Percentiles rank a stretch among this genome's conserved stretches.
Evolutionary conservation across 2,888 invertebrate species (phyloP).

Genomic region (Antheraea yamamai): DNA sequence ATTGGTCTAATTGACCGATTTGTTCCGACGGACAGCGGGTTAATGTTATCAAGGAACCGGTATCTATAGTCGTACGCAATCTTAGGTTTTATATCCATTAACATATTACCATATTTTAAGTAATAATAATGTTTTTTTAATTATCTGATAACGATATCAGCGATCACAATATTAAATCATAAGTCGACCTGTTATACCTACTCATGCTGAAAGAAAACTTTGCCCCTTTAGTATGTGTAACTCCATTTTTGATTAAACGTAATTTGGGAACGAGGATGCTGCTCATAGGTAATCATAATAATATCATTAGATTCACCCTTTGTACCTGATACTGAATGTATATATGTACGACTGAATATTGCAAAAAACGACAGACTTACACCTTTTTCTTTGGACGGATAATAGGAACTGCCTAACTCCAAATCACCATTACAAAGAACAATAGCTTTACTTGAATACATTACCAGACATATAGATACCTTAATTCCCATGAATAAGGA

Average conservation of each 20-base stretch:
- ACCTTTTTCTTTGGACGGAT: no score
- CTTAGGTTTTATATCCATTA: neutral
- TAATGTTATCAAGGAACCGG: neutral
- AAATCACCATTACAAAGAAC: neutral
- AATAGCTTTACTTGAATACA: neutral
- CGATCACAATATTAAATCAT: neutral
- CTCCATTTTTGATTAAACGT: no score
- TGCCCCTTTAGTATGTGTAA: neutral
- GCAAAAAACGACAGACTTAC: no score
- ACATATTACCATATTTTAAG: neutral
- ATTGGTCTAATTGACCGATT: constrained; percentile 22
- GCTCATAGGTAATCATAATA: no score
- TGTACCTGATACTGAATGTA: no score
- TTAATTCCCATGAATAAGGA: neutral
- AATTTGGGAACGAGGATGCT: no score
- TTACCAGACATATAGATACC: neutral
- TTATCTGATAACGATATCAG: neutral
- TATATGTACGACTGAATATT: no score
- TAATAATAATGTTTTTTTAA: neutral
- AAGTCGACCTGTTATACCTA: neutral
- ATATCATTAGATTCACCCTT: no score
- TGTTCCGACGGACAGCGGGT: constrained; percentile 17
- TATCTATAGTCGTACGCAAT: neutral
- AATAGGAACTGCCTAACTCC: neutral
- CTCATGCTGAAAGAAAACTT: no score